Base-by-base conservation (phyloP, 2,113 vertebrate species). In the Myxocyprinus asiaticus region DNA sequence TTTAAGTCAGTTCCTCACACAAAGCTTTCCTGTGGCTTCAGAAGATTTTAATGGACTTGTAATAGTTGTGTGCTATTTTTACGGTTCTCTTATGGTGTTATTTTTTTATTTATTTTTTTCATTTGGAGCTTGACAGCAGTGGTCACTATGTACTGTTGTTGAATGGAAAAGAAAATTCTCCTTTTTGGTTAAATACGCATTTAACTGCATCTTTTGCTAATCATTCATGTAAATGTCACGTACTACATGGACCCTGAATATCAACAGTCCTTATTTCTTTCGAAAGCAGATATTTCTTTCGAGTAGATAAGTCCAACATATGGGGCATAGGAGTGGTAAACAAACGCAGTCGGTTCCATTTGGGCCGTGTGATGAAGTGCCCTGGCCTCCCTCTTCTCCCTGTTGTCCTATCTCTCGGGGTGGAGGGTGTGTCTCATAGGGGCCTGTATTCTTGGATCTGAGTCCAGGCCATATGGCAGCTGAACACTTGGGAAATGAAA, bases 401-500 rank as follows among this genome's bases (percentile, higher is more conserved):
- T 66, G 62, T 81, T 66, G 62, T 81, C 58, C 55, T 17, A 67
- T 81, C 64, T 64, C 61, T 56, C 67, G 10, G 75, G 45, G 66
- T n/a, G 53, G 45, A 72, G 71, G 76, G 68, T 51, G 68, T 45
- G 81, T 61, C 42, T 55, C 44, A 47, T 48, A 61, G 67, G 61
- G 76, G 59, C 43, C 58, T 62, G 48, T 81, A 71, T 82, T 82
- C 81, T 78, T 78, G 81, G 69, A 78, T 62, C 81, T 56, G 42
- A 73, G 22, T 61, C 53, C 67, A 50, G 53, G 59, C 81, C 81
- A 82, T 82, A 82, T 82, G 81, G 81, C 68, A 73, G 7, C 50
- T 47, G 2, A 50, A 58, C 14, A 56, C 22, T 78, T 56, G 63
- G 10, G 12, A 66, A 44, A 48, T 17, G 56, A 56, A 68, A 48